Evolutionary conservation across 2,888 invertebrate species (phyloP), one percentile per base, ranked within the genome.

Genomic region (Cremastinae sp.): DNA sequence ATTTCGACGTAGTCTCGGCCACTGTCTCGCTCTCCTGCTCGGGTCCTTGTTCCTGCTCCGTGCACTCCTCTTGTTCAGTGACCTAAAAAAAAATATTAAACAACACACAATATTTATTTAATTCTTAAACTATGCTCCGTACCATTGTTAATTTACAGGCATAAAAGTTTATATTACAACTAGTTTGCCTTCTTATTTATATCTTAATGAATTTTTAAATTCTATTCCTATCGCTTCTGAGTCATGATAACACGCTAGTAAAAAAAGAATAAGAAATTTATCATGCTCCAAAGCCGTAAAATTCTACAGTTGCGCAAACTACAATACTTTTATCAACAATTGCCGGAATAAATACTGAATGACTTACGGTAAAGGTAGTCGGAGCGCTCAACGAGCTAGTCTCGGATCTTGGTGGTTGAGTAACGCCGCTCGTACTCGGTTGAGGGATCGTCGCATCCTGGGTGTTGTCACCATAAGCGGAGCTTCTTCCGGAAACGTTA

Each of bases 401-500:
- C 84, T 93, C 93, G 74, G 93, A 92, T 70, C 92, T 90, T 20
- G 90, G 85, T 43, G 92, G 91, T 70, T 92, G 91, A 71, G 84
- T 88, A 41, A 88, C 87, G 74, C 83, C 79, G 70, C 90, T 90
- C 45, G 79, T 75, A 28, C 86, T 85, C 4, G 83, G 80, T n/a
- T 83, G 80, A 14, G 86, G 83, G 72, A 85, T 5, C 2, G 28
- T 81, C 20, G 91, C 89, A 83, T 93, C 93, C 72, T 92, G 92
- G 36, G 91, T 91, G 80, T 92, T 92, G 85, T 95, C 95, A 83
- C 97, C 97, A 87, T 97, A 97, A 0, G 96, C 96, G 83, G 97
- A 97, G 91, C 97, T 97, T 45, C 97, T 92, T 4, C 97, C 97
- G n/a, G 97, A 97, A 8, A 96, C 96, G 85, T 93, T 93, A 81